Conservation (phyloP, 2,888 invertebrate genomes). For the Seira sanloemensis region DNA sequence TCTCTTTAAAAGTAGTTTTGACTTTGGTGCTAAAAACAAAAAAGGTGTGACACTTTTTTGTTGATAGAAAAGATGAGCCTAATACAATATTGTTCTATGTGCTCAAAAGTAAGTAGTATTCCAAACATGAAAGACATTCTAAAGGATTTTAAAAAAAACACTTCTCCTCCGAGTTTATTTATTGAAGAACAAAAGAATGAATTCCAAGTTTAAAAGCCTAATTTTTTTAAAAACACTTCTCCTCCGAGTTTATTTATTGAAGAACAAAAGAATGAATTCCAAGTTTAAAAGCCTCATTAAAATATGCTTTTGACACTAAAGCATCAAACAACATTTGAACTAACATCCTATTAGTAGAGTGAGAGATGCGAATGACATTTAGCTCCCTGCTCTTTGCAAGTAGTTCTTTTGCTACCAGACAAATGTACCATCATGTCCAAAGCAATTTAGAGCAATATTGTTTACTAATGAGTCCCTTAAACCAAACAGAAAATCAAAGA, state of each 20-base stretch:
- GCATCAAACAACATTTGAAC: neutral
- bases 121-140: neutral
- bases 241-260: neutral
- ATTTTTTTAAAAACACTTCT: no score
- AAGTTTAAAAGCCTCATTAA: constrained; percentile 49
- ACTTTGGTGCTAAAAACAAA: constrained; percentile 36
- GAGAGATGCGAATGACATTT: neutral
- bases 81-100: neutral
- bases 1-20: constrained; percentile 36
- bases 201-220: constrained; percentile 41
- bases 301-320: constrained; percentile 57
- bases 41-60: neutral
- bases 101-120: neutral
- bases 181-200: constrained; percentile 8
- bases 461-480: constrained; percentile 52
- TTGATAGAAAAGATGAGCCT: constrained; percentile 23
- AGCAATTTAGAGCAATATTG: constrained; percentile 6
- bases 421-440: neutral
- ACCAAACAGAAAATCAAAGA: constrained; percentile 26
- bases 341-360: neutral
- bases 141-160: neutral
- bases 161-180: no score
- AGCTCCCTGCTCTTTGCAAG: neutral
- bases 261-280: constrained; percentile 28
- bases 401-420: neutral